Conservation (phyloP, 2,888 invertebrate species). For the Hecatera dysodea region DNA sequence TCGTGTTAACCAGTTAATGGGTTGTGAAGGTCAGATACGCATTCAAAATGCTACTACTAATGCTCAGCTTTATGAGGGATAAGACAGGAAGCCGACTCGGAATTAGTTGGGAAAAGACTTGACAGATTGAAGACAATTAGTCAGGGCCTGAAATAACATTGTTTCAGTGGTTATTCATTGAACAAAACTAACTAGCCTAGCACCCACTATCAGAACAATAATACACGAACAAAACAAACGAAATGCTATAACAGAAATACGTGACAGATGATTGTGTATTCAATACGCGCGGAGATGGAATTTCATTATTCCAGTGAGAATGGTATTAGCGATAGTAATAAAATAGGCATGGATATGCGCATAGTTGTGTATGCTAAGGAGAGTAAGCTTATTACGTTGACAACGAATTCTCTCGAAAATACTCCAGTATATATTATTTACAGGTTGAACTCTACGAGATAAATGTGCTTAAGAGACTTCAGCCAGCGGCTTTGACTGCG, state of each 20-base stretch:
- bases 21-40: no score
- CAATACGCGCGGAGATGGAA: conserved; percentile 69
- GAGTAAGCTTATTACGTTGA: conserved; percentile 19
- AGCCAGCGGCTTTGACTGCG: no score
- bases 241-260: conserved; percentile 61
- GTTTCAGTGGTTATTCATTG: not conserved
- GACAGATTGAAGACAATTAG: not conserved
- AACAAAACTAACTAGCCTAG: conserved; percentile 1
- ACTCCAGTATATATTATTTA: conserved; percentile 26
- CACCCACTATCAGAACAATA: not conserved
- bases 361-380: conserved; percentile 22
- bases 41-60: no score
- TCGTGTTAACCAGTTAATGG: no score
- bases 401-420: not conserved
- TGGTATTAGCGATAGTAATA: conserved; percentile 62
- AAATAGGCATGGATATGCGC: conserved; percentile 38
- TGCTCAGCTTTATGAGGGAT: no score
- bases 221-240: conserved; percentile 48
- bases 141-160: not conserved
- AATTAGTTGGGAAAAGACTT: no score
- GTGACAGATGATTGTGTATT: conserved; percentile 75
- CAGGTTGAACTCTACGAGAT: conserved; percentile 4
- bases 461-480: not conserved
- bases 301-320: conserved; percentile 73
- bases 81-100: no score